Conservation (phyloP, 2,888 invertebrate genomes). For the Scaptomyza cyrtandrae region DNA sequence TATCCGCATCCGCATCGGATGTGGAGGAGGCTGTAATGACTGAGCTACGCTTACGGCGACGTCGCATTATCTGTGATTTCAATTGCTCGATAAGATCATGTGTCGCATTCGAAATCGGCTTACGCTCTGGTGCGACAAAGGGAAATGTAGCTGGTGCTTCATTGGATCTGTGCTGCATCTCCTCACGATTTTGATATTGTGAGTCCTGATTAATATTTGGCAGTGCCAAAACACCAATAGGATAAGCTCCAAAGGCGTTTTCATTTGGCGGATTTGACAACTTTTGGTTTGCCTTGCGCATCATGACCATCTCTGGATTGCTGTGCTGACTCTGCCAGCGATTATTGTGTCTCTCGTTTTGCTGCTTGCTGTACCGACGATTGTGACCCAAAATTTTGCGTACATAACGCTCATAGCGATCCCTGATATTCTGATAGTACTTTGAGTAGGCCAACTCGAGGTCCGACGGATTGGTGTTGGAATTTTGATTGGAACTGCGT, state of each 20-base stretch:
- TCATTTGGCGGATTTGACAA: conserved; percentile 52
- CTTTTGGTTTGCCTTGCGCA: conserved; percentile 71
- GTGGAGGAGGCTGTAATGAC: conserved; percentile 41
- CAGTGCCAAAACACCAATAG: conserved; percentile 46
- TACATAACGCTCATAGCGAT: conserved; percentile 82
- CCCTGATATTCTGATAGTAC: conserved; percentile 82
- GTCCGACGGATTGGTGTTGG: conserved; percentile 67
- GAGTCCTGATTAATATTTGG: conserved; percentile 73
- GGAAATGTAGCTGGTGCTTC: conserved; percentile 34
- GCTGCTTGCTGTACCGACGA: conserved; percentile 45
- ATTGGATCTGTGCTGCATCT: conserved; percentile 36
- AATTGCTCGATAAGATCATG: conserved; percentile 74
- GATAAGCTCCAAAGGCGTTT: conserved; percentile 21
- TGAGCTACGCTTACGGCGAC: conserved; percentile 71
- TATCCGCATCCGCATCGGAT: conserved; percentile 66
- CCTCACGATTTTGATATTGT: conserved; percentile 41
- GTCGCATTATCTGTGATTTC: conserved; percentile 80
- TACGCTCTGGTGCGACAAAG: conserved; percentile 6
- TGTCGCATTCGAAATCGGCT: conserved; percentile 36
- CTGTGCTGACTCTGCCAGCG: conserved; percentile 74
- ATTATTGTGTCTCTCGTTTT: conserved; percentile 60
- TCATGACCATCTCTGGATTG: conserved; percentile 67
- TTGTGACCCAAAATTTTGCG: conserved; percentile 79
- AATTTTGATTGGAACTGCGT: conserved; percentile 49
- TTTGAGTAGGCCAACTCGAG: conserved; percentile 81